Base-by-base conservation (phyloP, 1,140 invertebrate species). In the Asobara japonica region DNA sequence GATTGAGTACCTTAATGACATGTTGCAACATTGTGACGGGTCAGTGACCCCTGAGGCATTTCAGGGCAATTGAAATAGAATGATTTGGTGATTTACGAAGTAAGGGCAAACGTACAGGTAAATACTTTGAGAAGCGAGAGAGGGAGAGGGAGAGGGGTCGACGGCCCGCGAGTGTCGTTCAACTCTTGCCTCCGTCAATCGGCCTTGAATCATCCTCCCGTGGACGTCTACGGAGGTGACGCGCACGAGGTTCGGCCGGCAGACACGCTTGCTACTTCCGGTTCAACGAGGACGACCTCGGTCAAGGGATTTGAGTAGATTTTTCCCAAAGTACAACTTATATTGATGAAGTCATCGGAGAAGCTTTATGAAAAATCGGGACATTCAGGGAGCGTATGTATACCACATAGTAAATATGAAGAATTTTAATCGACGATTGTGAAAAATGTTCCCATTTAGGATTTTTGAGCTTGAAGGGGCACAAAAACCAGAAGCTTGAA, bases 121-220 rank as follows among this genome's bases (percentile, higher is more conserved):
- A n/a, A 16, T n/a, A 6, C 16, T 22, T 22, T 56, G 27, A 72
- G 48, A 29, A 68, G 71, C 60, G 51, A 74, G 72, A 75, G 41
- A 69, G 74, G 71, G 41, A 67, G 70, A 67, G 65, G 64, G 65
- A 66, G 69, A 76, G 76, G 79, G 83, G 80, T 84, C 83, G 82
- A 84, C 79, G 82, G 79, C 81, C 83, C 72, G 74, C 71, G 78
- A 81, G 71, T 73, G 81, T 84, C 82, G 81, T 84, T 85, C 83
- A 84, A 85, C 82, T 78, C 77, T 75, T 66, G 65, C 72, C 72
- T 51, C 81, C 79, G 76, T 79, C 79, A 68, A 74, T 82, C 82
- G 83, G 79, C 82, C 82, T 85, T 85, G 82, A 82, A 83, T 81
- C 78, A 80, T 77, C 79, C 79, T 76, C 68, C 67, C 64, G 74